Conservation (phyloP, 2,113 vertebrate species). For the Micromys minutus region DNA sequence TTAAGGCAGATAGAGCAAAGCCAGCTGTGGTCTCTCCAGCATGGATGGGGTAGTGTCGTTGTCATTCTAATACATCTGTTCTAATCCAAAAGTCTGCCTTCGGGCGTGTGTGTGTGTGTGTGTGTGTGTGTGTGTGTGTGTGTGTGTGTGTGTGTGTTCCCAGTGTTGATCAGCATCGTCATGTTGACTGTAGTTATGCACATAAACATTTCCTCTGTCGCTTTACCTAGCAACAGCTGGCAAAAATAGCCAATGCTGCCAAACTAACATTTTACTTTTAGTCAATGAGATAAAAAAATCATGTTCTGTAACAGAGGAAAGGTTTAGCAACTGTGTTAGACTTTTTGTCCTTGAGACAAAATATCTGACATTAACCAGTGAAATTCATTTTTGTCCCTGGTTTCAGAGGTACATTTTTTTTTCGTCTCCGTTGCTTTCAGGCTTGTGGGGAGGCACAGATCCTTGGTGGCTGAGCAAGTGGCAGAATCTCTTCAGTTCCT, state of each 20-base stretch:
- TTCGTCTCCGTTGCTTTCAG: background rate
- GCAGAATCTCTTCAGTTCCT: background rate
- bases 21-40: background rate
- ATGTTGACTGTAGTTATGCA: background rate
- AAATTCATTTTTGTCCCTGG: background rate
- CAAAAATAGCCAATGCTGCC: background rate
- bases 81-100: background rate
- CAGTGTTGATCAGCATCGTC: background rate
- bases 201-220: slow-evolving; percentile 53
- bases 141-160: background rate
- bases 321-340: background rate
- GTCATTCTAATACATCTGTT: background rate
- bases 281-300: background rate
- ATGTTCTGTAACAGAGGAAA: background rate
- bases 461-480: background rate
- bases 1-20: background rate
- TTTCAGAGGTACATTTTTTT: background rate
- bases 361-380: background rate
- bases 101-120: background rate
- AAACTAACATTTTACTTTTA: background rate
- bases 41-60: background rate
- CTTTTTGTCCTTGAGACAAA: background rate
- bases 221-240: background rate
- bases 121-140: background rate
- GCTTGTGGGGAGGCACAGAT: background rate